These are phyloP conservation scores for Uria lomvia DNA, from an alignment of 2,113 vertebrate genomes.

Conservation along the genomic window DNA sequence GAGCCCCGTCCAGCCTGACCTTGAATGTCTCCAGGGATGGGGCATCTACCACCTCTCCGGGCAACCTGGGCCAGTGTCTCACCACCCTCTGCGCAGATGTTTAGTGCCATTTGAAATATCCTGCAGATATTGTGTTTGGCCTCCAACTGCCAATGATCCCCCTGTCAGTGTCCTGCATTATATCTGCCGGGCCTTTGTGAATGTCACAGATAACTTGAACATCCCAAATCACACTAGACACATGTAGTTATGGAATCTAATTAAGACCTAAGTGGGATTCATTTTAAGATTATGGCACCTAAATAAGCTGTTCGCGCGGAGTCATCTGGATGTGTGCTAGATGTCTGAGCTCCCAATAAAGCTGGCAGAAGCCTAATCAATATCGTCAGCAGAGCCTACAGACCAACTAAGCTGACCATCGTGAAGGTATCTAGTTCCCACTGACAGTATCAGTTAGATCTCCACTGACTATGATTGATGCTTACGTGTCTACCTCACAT, in stretches of 20 bases:
- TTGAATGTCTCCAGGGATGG: not conserved
- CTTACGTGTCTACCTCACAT: not conserved
- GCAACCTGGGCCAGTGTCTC: too few species aligned
- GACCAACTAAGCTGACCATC: not conserved
- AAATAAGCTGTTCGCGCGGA: accelerated
- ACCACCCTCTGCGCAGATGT: not conserved
- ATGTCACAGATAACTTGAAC: not conserved
- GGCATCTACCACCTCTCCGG: too few species aligned
- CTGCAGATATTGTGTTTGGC: not conserved
- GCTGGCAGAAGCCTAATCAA: not conserved
- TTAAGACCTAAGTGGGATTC: not conserved
- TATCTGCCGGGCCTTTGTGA: not conserved
- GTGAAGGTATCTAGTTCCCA: not conserved
- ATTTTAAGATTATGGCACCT: not conserved
- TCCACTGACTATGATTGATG: not conserved
- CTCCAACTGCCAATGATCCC: not conserved
- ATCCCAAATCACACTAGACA: not conserved
- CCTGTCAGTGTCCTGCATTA: not conserved
- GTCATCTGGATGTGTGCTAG: not conserved
- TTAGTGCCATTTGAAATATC: not conserved
- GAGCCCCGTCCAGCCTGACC: not conserved
- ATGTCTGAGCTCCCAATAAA: not conserved
- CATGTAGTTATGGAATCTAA: not conserved
- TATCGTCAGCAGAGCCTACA: not conserved
- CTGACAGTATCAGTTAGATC: not conserved